phyloP scores from a whole-genome alignment of 2,797 vertebrate species.

The Aratinga solstitialis region DNA sequence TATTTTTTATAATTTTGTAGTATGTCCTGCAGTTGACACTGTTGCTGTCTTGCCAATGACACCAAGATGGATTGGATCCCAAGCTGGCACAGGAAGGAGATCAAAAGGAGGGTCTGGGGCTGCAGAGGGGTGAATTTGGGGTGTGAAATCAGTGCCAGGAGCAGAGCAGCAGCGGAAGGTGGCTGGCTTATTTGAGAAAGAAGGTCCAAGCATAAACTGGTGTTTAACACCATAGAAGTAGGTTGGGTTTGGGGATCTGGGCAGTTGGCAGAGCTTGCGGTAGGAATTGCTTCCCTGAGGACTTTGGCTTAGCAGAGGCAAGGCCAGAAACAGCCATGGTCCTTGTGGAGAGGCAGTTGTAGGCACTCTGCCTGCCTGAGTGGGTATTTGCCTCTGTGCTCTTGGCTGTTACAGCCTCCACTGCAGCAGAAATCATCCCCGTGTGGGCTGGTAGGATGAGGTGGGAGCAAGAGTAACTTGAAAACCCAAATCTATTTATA shows the following conservation, averaged over 20 bases:
- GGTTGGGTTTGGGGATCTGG: background rate
- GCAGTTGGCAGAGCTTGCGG: background rate
- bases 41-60: background rate
- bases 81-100: background rate
- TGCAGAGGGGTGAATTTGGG: conserved; percentile 17
- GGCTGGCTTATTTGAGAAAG: background rate
- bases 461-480: conserved; percentile 20
- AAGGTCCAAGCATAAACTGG: background rate
- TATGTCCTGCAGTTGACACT: background rate
- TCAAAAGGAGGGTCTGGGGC: background rate
- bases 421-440: conserved; percentile 33
- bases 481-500: conserved; percentile 30
- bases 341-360: background rate
- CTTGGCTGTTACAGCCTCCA: conserved; percentile 23
- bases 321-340: rapidly evolving
- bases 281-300: background rate
- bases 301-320: rapidly evolving
- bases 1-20: background rate
- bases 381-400: conserved; percentile 30
- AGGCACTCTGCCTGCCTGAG: background rate
- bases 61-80: background rate
- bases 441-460: conserved; percentile 47
- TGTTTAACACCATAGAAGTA: background rate
- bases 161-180: background rate
- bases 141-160: conserved; percentile 16